A percentile compares a stretch with the other conserved stretches of the same genome.
These are phyloP conservation scores for Amphiduros pacificus DNA, from an alignment of 2,888 invertebrate genomes.

Conservation along the genomic window DNA sequence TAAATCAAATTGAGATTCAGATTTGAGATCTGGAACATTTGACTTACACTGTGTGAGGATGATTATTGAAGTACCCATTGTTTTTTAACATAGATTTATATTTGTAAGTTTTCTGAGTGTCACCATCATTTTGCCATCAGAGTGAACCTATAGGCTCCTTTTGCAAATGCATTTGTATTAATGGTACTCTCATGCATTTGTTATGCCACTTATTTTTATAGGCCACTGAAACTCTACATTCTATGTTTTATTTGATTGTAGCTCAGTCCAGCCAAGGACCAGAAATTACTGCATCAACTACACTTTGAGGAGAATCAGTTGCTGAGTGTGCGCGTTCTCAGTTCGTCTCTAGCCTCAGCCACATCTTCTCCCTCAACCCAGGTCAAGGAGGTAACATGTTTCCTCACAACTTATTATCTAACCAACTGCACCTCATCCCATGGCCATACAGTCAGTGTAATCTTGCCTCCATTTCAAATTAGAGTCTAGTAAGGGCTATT, in stretches of 20 bases:
- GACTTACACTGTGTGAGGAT: no score
- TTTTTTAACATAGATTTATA: no score
- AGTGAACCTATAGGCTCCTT: no score
- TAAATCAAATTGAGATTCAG: no score
- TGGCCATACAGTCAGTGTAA: neutral
- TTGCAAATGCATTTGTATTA: neutral
- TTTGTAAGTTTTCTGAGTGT: no score
- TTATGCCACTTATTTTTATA: neutral
- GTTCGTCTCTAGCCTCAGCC: neutral
- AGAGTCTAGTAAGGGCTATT: no score
- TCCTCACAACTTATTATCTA: neutral
- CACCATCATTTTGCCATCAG: no score
- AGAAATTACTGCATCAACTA: constrained; percentile 58
- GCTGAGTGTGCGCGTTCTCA: constrained; percentile 16
- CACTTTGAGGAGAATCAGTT: constrained; percentile 55
- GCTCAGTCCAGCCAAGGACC: constrained; percentile 46
- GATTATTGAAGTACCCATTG: no score
- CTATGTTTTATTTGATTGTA: neutral
- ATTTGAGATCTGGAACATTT: no score
- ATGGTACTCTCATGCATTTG: neutral
- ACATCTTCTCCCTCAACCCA: constrained; percentile 23
- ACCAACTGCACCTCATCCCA: neutral
- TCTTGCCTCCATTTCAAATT: neutral
- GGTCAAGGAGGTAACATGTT: constrained; percentile 31
- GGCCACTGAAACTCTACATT: neutral